Evolutionary conservation across 2,113 vertebrate genomes (phyloP).

Genomic region (Sinocyclocheilus rhinocerous): DNA sequence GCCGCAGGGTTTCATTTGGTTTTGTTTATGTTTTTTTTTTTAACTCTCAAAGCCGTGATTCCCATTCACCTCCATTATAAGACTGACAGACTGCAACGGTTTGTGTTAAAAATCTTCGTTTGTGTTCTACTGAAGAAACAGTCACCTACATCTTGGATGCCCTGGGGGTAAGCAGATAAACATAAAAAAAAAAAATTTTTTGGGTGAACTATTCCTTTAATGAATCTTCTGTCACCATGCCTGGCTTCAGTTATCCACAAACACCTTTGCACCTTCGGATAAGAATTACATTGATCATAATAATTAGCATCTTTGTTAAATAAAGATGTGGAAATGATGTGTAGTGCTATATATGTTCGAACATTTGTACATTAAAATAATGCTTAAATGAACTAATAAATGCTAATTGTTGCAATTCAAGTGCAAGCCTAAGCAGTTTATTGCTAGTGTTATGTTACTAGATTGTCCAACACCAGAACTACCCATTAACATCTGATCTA

Average conservation of each 20-base stretch:
- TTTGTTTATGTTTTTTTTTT: too few species aligned
- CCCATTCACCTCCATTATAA: too few species aligned
- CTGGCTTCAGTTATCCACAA: conserved; percentile 76
- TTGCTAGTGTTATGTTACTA: background rate
- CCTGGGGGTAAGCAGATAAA: too few species aligned
- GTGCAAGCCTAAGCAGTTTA: too few species aligned
- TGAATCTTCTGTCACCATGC: conserved; percentile 53
- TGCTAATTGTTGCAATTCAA: background rate
- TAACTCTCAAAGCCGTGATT: too few species aligned
- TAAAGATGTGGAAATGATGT: background rate
- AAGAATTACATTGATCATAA: conserved; percentile 44
- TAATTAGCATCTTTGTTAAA: conserved; percentile 40
- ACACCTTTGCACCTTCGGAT: conserved; percentile 49
- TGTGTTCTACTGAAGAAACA: too few species aligned
- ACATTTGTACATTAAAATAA: background rate
- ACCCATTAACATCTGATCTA: background rate
- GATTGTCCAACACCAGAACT: background rate
- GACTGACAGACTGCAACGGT: too few species aligned
- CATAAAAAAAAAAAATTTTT: too few species aligned
- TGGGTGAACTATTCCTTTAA: too few species aligned
- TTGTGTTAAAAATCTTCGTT: too few species aligned
- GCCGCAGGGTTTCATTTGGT: too few species aligned
- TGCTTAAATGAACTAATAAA: background rate
- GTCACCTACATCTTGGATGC: too few species aligned
- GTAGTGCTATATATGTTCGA: background rate